These are phyloP conservation scores for Chionoecetes opilio DNA, from an alignment of 1,140 invertebrate genomes.

Conservation along the genomic window DNA sequence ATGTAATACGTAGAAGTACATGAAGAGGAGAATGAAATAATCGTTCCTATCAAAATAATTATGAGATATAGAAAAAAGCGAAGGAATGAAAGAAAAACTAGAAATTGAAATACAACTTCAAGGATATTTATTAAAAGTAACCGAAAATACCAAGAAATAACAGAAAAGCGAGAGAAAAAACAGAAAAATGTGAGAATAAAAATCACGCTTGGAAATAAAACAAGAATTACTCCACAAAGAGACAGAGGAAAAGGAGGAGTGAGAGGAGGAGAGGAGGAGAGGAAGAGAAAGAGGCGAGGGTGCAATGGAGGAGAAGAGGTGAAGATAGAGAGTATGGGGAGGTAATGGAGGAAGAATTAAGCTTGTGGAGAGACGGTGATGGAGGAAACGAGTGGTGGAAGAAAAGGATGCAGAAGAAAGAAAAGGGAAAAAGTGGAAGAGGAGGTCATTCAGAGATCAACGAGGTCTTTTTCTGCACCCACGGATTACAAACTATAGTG, in stretches of 20 bases:
- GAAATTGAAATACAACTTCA: not conserved
- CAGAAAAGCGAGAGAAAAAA: not conserved
- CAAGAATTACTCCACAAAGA: not conserved
- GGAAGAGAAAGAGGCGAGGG: constrained; percentile 10
- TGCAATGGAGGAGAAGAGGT: not conserved
- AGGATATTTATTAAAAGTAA: too few species aligned
- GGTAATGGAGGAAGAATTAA: constrained; percentile 29
- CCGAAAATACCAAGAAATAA: too few species aligned
- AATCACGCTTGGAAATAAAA: not conserved
- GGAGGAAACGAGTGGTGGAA: not conserved
- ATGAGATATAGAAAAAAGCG: not conserved
- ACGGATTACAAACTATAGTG: not conserved
- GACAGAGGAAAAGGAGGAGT: not conserved
- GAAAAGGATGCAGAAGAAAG: not conserved
- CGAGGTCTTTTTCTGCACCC: not conserved
- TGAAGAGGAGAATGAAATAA: not conserved
- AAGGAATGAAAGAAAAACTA: not conserved
- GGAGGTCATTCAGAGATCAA: not conserved
- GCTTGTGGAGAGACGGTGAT: not conserved
- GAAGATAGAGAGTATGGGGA: constrained; percentile 7
- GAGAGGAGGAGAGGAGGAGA: not conserved
- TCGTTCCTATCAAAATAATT: not conserved
- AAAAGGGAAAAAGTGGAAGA: not conserved
- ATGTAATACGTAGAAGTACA: not conserved
- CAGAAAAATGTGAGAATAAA: not conserved